A percentile compares a stretch with the other conserved stretches of the same genome.
Evolutionary conservation across 2,888 invertebrate species (phyloP).

Genomic region (Strigamia transsilvanica): DNA sequence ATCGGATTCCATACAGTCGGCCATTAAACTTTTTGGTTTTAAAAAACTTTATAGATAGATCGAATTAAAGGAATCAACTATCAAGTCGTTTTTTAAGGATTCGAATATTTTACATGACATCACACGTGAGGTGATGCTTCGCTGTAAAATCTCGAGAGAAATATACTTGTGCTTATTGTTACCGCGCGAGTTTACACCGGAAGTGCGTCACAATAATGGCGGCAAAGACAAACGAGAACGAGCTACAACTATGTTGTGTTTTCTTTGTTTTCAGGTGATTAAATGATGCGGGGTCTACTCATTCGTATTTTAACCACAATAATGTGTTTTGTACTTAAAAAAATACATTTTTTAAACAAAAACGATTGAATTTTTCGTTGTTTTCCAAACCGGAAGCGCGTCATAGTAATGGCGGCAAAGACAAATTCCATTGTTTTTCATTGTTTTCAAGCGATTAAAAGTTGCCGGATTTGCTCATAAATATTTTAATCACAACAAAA

Average conservation of each 20-base stretch:
- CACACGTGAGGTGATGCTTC: neutral
- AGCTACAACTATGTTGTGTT: neutral
- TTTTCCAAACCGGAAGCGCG: too few species aligned
- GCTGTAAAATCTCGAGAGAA: neutral
- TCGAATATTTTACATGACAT: constrained; percentile 13
- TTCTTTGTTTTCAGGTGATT: neutral
- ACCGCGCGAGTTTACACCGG: neutral
- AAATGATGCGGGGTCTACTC: too few species aligned
- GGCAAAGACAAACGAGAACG: neutral
- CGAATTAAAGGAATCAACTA: neutral
- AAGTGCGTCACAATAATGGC: too few species aligned
- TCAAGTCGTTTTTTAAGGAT: neutral
- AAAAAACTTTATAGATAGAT: neutral
- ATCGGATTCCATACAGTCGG: neutral
- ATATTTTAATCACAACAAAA: neutral
- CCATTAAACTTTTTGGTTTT: constrained; percentile 2
- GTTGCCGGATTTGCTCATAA: too few species aligned
- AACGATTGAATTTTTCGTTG: too few species aligned
- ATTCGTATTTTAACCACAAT: neutral
- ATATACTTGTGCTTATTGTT: neutral
- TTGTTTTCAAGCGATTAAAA: too few species aligned
- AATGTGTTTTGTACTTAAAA: neutral
- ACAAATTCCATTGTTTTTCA: too few species aligned
- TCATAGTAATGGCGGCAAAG: too few species aligned
- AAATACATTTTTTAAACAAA: too few species aligned